Conservation (phyloP, 2,797 vertebrate genomes). For the Tarsius wallacei region DNA sequence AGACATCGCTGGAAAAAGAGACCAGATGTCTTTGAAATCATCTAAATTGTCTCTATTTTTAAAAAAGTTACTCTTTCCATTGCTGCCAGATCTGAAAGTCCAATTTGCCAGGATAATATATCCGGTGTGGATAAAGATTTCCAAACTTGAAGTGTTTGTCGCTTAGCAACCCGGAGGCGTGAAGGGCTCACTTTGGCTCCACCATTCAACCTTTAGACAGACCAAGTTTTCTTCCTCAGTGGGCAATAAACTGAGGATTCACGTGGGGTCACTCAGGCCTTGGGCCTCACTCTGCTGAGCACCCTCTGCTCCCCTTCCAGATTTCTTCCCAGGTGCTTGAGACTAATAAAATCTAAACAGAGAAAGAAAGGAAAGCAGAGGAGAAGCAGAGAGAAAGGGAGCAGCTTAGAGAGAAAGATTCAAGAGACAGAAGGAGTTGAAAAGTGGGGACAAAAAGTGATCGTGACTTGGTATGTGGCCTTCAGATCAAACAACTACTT, state of each 20-base stretch:
- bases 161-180: constrained; percentile 88
- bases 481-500: constrained; percentile 27
- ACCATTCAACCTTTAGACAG: constrained; percentile 55
- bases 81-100: constrained; percentile 90
- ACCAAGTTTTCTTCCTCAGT: neutral
- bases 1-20: constrained; percentile 89
- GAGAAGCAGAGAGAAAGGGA: neutral
- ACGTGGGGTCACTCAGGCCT: neutral
- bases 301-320: neutral
- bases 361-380: neutral
- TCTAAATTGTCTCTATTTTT: constrained; percentile 89
- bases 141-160: constrained; percentile 88
- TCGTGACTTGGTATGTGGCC: neutral
- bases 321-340: constrained; percentile 49
- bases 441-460: neutral
- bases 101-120: constrained; percentile 89
- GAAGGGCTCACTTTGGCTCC: constrained; percentile 73
- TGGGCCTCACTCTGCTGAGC: neutral
- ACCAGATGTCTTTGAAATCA: constrained; percentile 91
- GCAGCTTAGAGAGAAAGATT: neutral
- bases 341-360: neutral
- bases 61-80: constrained; percentile 86
- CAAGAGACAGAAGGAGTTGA: neutral
- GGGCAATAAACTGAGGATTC: neutral
- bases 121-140: constrained; percentile 86